A percentile compares a stretch with the other conserved stretches of the same genome.
These are phyloP conservation scores for Vireo griseus DNA, from an alignment of 2,797 vertebrate genomes.

Conservation along the genomic window DNA sequence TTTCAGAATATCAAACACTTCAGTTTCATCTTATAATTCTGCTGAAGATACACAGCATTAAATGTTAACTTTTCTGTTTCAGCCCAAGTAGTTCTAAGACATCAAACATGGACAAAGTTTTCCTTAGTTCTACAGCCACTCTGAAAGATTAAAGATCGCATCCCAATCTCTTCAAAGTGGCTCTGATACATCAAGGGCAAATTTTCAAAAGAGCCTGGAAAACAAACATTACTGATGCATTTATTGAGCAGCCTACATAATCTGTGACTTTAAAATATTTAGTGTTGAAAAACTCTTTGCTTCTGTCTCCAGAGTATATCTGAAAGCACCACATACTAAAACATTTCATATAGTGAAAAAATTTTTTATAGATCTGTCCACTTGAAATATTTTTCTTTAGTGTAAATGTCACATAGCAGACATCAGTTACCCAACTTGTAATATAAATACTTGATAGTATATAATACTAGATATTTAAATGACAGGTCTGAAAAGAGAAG, in stretches of 20 bases:
- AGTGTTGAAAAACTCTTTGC: background rate
- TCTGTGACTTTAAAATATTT: slow-evolving; percentile 36
- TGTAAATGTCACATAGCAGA: background rate
- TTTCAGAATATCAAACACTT: background rate
- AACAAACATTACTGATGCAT: slow-evolving; percentile 8
- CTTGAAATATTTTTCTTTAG: background rate
- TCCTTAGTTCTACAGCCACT: background rate
- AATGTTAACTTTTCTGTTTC: background rate
- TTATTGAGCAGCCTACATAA: slow-evolving; percentile 4
- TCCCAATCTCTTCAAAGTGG: background rate
- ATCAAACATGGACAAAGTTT: background rate
- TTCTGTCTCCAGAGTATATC: background rate
- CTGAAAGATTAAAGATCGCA: background rate
- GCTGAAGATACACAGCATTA: background rate
- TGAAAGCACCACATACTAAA: background rate
- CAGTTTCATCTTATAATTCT: background rate
- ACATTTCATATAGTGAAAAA: background rate
- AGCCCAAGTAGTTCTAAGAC: background rate
- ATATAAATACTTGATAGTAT: background rate
- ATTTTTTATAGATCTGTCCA: background rate
- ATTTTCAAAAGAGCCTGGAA: background rate
- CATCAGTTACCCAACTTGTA: background rate
- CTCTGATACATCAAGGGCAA: background rate
- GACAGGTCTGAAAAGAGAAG: background rate
- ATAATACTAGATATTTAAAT: background rate